Base-by-base conservation (phyloP, 92 coral and sea anemone species). In the Isaurus tuberculatus region DNA sequence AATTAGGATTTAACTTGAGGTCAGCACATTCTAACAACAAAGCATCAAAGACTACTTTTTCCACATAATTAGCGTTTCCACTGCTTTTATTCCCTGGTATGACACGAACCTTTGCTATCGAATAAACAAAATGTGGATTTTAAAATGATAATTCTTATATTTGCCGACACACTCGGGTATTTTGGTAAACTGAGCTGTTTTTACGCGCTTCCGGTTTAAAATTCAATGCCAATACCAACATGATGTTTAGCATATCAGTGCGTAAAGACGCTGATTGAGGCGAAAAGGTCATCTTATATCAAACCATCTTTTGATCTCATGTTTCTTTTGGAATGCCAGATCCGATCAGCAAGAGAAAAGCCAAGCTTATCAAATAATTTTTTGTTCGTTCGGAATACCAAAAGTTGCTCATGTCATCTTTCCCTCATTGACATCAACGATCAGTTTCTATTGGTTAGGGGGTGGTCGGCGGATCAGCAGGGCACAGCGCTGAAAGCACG, bases 111-210 rank as follows among this genome's bases (percentile, higher is more conserved):
- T n/a, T n/a, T n/a, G n/a, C n/a, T n/a, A 26, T 36, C 55, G 28
- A 30, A 10, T 42, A 19, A n/a, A n/a, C n/a, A n/a, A n/a, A n/a
- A n/a, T n/a, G n/a, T 17, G 23, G 48, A 10, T 8, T 2, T 15
- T 23, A 14, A 72, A 6, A 30, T 11, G n/a, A 44, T 20, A 53
- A 34, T 70, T 58, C 58, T 77, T 60, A 77, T 77, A 51, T 58
- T 0, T 77, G 69, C 53, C 82, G 70, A 25, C 82, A 60, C 34
- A 32, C 82, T 60, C 20, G 19, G 69, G 70, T 51, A 58, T 77
- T 77, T 77, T 34, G 70, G 82, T 77, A 77, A 77, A 23, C n/a
- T 74, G 82, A 77, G 70, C 82, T 60, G 51, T 42, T 57, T 40
- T 37, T 72, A 44, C 78, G 23, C 31, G 32, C 40, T 57, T 77